Conservation (phyloP, 2,888 invertebrate species). For the Ennomos fuscantarius region DNA sequence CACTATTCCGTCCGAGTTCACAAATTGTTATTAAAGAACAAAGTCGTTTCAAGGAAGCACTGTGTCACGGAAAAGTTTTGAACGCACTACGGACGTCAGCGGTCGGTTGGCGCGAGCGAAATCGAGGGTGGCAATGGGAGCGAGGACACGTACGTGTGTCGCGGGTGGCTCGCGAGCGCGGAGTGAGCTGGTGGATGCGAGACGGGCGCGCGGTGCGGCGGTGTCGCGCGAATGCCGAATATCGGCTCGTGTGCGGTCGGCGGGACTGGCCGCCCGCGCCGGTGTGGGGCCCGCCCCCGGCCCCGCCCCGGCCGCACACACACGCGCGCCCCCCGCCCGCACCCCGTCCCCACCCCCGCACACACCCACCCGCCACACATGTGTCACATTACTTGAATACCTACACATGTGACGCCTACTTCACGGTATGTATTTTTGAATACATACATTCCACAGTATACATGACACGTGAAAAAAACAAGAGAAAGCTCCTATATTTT, state of each 20-base stretch:
- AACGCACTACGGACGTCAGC: constrained; percentile 59
- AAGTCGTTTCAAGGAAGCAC: constrained; percentile 49
- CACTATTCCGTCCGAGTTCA: constrained; percentile 52
- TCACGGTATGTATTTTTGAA: constrained; percentile 70
- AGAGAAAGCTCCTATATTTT: background rate
- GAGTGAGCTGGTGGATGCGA: constrained; percentile 52
- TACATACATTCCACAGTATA: constrained; percentile 58
- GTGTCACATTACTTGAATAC: constrained; percentile 73
- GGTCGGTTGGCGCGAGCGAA: constrained; percentile 45
- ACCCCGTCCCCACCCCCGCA: constrained; percentile 59
- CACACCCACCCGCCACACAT: constrained; percentile 58
- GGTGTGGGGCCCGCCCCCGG: constrained; percentile 69
- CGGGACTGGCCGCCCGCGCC: constrained; percentile 62
- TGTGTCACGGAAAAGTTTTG: constrained; percentile 59
- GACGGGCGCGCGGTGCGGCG: constrained; percentile 65
- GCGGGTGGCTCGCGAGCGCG: constrained; percentile 67
- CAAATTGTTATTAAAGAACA: constrained; percentile 24
- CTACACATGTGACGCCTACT: constrained; percentile 81
- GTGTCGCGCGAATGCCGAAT: constrained; percentile 73
- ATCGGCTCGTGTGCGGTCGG: constrained; percentile 63
- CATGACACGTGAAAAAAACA: constrained; percentile 24
- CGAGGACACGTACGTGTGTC: constrained; percentile 64
- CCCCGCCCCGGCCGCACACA: constrained; percentile 67
- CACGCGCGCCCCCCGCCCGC: constrained; percentile 57
- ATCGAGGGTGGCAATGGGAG: constrained; percentile 54